Percentiles rank a stretch among this genome's conserved stretches.
Evolutionary conservation across 2,888 invertebrate genomes (phyloP).

Genomic region (Gisinianus flammeolus): DNA sequence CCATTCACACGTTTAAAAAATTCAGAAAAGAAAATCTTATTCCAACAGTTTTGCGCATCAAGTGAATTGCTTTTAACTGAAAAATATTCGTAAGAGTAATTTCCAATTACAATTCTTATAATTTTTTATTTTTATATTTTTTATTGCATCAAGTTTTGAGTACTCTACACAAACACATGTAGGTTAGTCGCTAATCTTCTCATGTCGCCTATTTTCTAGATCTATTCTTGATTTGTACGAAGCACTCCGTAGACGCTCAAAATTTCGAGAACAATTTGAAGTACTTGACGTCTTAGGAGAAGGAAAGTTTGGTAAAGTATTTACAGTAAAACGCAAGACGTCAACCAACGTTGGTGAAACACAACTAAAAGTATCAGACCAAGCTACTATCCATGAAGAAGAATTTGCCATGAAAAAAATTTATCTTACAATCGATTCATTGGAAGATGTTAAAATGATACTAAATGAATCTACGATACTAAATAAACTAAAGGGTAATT

Average conservation of each 20-base stretch:
- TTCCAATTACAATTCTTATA: background rate
- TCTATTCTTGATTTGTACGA: conserved; percentile 50
- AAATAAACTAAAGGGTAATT: conserved; percentile 45
- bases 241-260: conserved; percentile 47
- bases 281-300: conserved; percentile 40
- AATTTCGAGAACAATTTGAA: conserved; percentile 47
- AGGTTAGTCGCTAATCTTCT: background rate
- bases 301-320: conserved; percentile 54
- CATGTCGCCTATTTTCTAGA: conserved; percentile 35
- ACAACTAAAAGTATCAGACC: background rate
- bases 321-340: conserved; percentile 35
- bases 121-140: background rate
- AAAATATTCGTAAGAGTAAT: conserved; percentile 34
- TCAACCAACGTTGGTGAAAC: background rate
- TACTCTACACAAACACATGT: background rate
- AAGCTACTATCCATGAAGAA: background rate
- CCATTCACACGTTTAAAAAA: conserved; percentile 45
- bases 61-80: conserved; percentile 40
- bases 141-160: background rate
- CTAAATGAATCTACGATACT: conserved; percentile 53
- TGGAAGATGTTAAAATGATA: conserved; percentile 48
- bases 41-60: conserved; percentile 48
- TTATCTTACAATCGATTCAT: conserved; percentile 38
- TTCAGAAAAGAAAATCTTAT: conserved; percentile 41
- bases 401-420: conserved; percentile 51